Evolutionary conservation across 2,113 vertebrate species (phyloP).

Genomic region (Melanerpes aurifrons): DNA sequence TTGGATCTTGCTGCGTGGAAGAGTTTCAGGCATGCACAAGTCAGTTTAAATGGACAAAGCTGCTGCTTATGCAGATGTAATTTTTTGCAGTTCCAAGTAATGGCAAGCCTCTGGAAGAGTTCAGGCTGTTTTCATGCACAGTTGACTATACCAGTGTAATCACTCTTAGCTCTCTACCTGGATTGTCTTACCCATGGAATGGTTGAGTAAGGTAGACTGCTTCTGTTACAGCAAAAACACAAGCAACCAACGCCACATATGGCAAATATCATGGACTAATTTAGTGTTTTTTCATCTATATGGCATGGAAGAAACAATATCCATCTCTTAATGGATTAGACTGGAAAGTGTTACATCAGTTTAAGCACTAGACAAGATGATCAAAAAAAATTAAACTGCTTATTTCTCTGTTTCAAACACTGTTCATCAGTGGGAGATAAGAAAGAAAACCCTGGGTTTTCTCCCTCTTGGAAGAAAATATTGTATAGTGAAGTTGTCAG

Average conservation of each 20-base stretch:
- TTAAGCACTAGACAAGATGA: not conserved
- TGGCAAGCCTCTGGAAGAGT: not conserved
- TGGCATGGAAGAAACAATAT: not conserved
- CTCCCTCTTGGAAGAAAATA: not conserved
- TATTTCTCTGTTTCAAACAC: not conserved
- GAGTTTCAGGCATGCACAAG: not conserved
- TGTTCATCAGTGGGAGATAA: not conserved
- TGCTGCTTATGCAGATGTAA: not conserved
- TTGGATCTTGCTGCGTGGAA: not conserved
- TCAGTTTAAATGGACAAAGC: not conserved
- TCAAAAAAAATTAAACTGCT: not conserved
- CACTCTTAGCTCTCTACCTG: not conserved
- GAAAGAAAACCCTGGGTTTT: not conserved
- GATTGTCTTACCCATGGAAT: not conserved
- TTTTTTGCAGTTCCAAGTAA: not conserved
- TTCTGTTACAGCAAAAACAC: not conserved
- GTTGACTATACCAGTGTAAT: not conserved
- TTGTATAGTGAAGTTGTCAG: not conserved
- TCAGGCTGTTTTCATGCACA: not conserved
- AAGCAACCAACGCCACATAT: not conserved
- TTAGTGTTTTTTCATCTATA: not conserved
- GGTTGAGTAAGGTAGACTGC: not conserved
- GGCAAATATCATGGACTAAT: not conserved
- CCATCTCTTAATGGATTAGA: not conserved
- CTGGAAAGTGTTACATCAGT: not conserved